Base-by-base conservation (phyloP, 2,113 vertebrate genomes). In the Caranx ignobilis region DNA sequence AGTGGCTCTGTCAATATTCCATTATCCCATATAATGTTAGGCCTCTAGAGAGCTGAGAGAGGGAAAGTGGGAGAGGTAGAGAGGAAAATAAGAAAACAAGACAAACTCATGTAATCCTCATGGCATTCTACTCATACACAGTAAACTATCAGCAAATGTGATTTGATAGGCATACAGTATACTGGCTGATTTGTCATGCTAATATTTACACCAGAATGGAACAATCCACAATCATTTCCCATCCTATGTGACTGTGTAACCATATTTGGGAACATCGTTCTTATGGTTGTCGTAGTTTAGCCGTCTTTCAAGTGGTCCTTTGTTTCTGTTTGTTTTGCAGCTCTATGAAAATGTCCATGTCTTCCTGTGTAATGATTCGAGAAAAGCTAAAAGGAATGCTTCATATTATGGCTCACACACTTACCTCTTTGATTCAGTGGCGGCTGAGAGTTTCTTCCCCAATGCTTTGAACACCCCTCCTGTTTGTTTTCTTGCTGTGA, bases 1-100 rank as follows among this genome's bases (percentile, higher is more conserved):
- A 87, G 85, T 21, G 35, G 61, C 80, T 77, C 67, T 83, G 88
- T 90, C 87, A 83, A 91, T 89, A 91, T 91, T 87, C 79, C 79
- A 89, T 91, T 88, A 88, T 88, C 77, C 75, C 82, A 59, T 79
- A 77, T 90, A 88, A 87, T 91, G 89, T 81, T 91, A 66, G 54
- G 86, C 41, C 85, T 84, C 79, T 31, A 47, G 85, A 85, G 89
- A 78, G 74, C 83, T 59, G 68, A 75, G 68, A 70, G 54, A 47
- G 55, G 50, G 71, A 63, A 71, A 63, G 71, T 4, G 1, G 37
- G 34, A 86, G 85, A 71, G 68, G 78, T 61, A 59, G 43, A 65
- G 72, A 68, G 60, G 10, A 35, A 71, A 83, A 83, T 65, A 75
- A 64, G 69, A 77, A 21, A 77, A 75, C 65, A 80, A 81, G 84